phyloP scores from a whole-genome alignment of 1,140 invertebrate genomes.

The Drosophila guanche region DNA sequence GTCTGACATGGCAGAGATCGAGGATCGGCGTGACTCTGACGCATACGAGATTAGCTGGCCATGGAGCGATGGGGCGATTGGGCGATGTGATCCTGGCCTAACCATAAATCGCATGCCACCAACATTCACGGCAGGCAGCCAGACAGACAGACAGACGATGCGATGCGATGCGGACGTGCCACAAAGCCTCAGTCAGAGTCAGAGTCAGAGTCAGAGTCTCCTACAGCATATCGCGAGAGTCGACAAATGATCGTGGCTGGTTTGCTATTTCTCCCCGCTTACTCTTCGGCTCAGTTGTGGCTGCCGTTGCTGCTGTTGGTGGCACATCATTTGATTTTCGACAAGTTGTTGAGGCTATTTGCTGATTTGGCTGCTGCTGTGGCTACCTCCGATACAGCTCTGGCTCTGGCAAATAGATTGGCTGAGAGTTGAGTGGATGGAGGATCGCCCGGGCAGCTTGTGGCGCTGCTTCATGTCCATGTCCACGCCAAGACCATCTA shows the following conservation, averaged over 20 bases:
- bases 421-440: conserved; percentile 17
- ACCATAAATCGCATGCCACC: conserved; percentile 74
- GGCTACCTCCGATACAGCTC: conserved; percentile 21
- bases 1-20: conserved; percentile 31
- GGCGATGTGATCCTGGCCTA: conserved; percentile 74
- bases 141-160: conserved; percentile 8
- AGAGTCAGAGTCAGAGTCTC: too few relatives aligned
- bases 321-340: conserved; percentile 81
- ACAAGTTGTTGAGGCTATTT: conserved; percentile 81
- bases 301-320: conserved; percentile 49
- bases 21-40: conserved; percentile 70
- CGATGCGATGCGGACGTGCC: conserved; percentile 72
- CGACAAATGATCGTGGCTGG: conserved; percentile 75
- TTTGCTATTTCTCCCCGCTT: conserved; percentile 32
- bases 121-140: conserved; percentile 11
- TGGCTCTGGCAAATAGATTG: conserved; percentile 65
- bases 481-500: conserved; percentile 66
- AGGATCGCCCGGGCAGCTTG: conserved; percentile 51
- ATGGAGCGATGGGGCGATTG: conserved; percentile 57
- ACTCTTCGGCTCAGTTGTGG: conserved; percentile 12
- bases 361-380: conserved; percentile 69
- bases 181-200: conserved; percentile 44
- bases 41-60: conserved; percentile 74
- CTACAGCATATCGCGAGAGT: conserved; percentile 49
- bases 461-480: conserved; percentile 54